Percentiles rank a stretch among this genome's conserved stretches.
These are phyloP conservation scores for Phoxinus phoxinus DNA, from an alignment of 2,113 vertebrate species.

Conservation along the genomic window DNA sequence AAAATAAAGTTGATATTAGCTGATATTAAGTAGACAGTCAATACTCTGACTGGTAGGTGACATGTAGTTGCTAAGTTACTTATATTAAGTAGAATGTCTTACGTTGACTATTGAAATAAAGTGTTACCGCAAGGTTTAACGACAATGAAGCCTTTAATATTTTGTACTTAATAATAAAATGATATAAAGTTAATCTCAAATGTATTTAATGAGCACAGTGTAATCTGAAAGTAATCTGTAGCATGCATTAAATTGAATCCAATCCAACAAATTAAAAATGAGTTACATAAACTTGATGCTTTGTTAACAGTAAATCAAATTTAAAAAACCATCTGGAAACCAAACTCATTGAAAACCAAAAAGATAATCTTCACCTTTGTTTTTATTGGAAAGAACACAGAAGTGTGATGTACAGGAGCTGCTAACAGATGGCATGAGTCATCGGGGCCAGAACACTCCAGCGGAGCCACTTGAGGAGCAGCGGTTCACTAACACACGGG, in stretches of 20 bases:
- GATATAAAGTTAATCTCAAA: not conserved
- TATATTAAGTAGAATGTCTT: too few species aligned
- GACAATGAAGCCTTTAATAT: not conserved
- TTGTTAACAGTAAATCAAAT: not conserved
- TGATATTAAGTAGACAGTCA: too few species aligned
- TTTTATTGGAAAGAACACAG: not conserved
- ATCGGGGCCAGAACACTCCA: conserved; percentile 25
- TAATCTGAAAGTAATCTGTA: not conserved
- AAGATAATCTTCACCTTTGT: not conserved
- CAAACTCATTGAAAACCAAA: not conserved
- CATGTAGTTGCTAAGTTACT: too few species aligned
- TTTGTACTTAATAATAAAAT: not conserved
- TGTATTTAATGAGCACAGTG: not conserved
- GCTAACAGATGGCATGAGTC: conserved; percentile 54
- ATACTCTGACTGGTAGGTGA: too few species aligned
- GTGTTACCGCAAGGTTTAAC: not conserved
- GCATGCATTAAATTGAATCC: not conserved
- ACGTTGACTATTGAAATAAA: too few species aligned
- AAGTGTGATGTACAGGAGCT: conserved; percentile 6
- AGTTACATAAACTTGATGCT: not conserved
- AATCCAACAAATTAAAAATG: not conserved
- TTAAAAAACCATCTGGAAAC: conserved; percentile 7
- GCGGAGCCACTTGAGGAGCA: conserved; percentile 22
- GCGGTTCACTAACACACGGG: not conserved
- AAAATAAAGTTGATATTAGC: too few species aligned